phyloP scores from a whole-genome alignment of 1,140 invertebrate genomes.

The Pinna nobilis region DNA sequence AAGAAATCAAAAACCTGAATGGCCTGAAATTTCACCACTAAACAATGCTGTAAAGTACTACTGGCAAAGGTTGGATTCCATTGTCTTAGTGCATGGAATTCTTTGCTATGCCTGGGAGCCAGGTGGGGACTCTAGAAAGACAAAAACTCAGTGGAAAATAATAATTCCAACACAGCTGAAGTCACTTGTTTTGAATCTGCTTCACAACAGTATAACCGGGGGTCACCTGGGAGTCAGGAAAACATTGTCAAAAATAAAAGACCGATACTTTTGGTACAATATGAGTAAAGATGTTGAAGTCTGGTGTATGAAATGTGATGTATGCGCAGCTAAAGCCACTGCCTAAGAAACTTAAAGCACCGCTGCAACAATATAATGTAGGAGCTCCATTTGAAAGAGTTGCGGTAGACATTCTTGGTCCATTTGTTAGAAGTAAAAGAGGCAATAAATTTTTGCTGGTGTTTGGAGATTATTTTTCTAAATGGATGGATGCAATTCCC shows the following conservation, averaged over 20 bases:
- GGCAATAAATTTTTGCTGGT: conserved; percentile 8
- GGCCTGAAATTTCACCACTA: not conserved
- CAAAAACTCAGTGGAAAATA: not conserved
- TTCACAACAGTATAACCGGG: conserved; percentile 14
- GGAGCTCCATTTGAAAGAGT: conserved; percentile 22
- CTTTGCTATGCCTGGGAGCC: conserved; percentile 1
- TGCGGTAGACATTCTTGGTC: conserved; percentile 16
- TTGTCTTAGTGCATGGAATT: not conserved
- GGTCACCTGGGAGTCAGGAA: conserved; percentile 26
- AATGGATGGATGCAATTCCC: conserved; percentile 20
- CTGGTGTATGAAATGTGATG: conserved; percentile 18
- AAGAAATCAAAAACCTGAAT: not conserved
- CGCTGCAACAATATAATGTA: conserved; percentile 24
- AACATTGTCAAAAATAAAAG: conserved; percentile 23
- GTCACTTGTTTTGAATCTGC: not conserved
- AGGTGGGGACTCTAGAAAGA: not conserved
- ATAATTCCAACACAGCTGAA: not conserved
- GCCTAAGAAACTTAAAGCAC: not conserved
- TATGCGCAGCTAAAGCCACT: conserved; percentile 5
- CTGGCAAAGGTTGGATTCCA: conserved; percentile 5
- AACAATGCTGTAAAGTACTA: not conserved
- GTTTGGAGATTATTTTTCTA: conserved; percentile 8
- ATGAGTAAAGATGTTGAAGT: conserved; percentile 1
- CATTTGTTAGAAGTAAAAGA: not conserved
- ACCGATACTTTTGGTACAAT: conserved; percentile 24